Evolutionary conservation across 1,140 invertebrate species (phyloP).

Genomic region (Spodoptera frugiperda): DNA sequence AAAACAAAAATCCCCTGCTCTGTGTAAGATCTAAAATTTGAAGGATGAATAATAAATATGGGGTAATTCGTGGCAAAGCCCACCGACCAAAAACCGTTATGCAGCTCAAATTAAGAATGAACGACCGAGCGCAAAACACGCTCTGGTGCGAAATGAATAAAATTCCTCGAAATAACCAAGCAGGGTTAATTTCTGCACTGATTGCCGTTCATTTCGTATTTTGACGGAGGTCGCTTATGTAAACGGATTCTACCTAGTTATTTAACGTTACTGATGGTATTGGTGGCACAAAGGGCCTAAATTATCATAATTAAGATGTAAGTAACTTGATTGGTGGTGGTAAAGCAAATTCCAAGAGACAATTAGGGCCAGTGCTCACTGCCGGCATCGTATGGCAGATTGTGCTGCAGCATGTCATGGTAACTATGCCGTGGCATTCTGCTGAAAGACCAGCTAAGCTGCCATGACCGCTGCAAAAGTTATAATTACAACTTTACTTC

Average conservation of each 20-base stretch:
- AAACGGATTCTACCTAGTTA: background rate
- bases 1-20: slow-evolving; percentile 1
- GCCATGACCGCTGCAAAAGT: no score
- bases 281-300: background rate
- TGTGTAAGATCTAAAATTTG: background rate
- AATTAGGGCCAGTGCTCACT: no score
- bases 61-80: slow-evolving; percentile 26
- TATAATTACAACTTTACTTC: no score
- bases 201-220: slow-evolving; percentile 1
- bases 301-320: background rate
- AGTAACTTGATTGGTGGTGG: no score
- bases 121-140: slow-evolving; percentile 24
- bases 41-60: slow-evolving; percentile 24
- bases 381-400: no score
- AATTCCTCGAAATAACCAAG: slow-evolving; percentile 19
- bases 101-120: slow-evolving; percentile 42
- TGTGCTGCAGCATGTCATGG: no score
- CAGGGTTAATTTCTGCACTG: slow-evolving; percentile 6
- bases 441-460: no score
- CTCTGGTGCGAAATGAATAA: slow-evolving; percentile 25
- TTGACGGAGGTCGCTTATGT: background rate
- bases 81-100: slow-evolving; percentile 42
- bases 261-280: background rate
- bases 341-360: no score
- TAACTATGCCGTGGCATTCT: no score